These are phyloP conservation scores for Ascaphus truei DNA, from an alignment of 2,113 vertebrate species.

Conservation along the genomic window DNA sequence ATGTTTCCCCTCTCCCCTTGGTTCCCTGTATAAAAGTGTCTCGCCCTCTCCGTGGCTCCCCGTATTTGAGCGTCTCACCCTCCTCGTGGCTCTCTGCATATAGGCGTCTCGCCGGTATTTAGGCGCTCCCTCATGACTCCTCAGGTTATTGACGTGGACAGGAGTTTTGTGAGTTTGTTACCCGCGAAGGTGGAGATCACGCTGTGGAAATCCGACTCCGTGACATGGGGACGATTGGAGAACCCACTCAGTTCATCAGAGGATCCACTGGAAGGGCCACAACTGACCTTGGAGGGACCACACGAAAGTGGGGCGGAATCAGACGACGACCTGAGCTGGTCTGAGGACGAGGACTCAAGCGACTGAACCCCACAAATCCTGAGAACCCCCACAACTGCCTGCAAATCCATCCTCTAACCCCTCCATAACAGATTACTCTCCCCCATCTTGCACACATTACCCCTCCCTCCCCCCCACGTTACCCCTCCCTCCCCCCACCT, in stretches of 20 bases:
- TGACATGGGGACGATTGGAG: constrained; percentile 87
- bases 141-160: constrained; percentile 73
- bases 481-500: no score
- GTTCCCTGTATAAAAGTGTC: not conserved
- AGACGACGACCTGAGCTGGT: constrained; percentile 67
- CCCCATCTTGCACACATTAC: no score
- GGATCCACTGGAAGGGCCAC: not conserved
- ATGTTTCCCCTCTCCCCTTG: not conserved
- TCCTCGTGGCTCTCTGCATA: no score
- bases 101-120: no score
- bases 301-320: constrained; percentile 43
- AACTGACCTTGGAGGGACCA: not conserved
- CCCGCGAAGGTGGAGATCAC: constrained; percentile 87
- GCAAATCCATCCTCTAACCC: no score
- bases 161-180: constrained; percentile 78
- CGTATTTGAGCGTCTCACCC: no score
- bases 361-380: not conserved
- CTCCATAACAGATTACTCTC: no score
- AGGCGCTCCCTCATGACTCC: not conserved
- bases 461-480: no score
- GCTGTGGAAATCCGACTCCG: constrained; percentile 73
- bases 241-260: constrained; percentile 55
- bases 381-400: no score
- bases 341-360: constrained; percentile 55
- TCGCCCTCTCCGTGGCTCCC: not conserved